Percentiles rank a stretch among this genome's conserved stretches.
phyloP scores from a whole-genome alignment of 2,888 invertebrate genomes.

The Allophyes oxyacanthae region DNA sequence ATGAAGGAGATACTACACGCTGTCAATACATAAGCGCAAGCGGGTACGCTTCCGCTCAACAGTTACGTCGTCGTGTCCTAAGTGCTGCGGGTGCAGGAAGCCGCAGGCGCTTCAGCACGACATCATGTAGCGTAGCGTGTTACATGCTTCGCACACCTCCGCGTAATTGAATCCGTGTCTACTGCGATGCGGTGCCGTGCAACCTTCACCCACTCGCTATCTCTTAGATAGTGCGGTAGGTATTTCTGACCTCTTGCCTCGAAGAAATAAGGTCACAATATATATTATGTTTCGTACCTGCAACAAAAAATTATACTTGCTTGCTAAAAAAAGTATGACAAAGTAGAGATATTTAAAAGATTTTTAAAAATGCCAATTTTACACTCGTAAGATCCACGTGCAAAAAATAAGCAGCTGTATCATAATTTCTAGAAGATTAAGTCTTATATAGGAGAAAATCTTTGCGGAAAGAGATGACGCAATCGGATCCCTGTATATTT shows the following conservation, averaged over 20 bases:
- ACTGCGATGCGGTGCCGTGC: slow-evolving; percentile 65
- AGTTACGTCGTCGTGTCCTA: slow-evolving; percentile 59
- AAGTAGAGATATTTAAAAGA: too few relatives aligned
- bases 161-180: slow-evolving; percentile 81
- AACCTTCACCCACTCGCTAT: slow-evolving; percentile 56
- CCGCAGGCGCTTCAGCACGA: slow-evolving; percentile 76
- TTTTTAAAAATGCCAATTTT: background rate
- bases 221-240: slow-evolving; percentile 14
- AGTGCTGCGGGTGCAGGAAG: slow-evolving; percentile 81
- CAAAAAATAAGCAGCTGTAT: slow-evolving; percentile 18
- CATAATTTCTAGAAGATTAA: slow-evolving; percentile 35
- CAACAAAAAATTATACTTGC: too few relatives aligned
- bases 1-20: too few relatives aligned
- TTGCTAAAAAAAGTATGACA: too few relatives aligned
- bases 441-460: slow-evolving; percentile 41
- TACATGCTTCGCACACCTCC: slow-evolving; percentile 76
- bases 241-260: slow-evolving; percentile 9
- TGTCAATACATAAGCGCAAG: too few relatives aligned
- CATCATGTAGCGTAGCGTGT: slow-evolving; percentile 71
- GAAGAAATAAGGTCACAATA: slow-evolving; percentile 4
- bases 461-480: slow-evolving; percentile 54
- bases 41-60: slow-evolving; percentile 46
- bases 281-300: background rate
- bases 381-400: background rate
- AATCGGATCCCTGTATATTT: slow-evolving; percentile 61